These are phyloP conservation scores for Mythimna impura DNA, from an alignment of 2,888 invertebrate genomes.

Conservation along the genomic window DNA sequence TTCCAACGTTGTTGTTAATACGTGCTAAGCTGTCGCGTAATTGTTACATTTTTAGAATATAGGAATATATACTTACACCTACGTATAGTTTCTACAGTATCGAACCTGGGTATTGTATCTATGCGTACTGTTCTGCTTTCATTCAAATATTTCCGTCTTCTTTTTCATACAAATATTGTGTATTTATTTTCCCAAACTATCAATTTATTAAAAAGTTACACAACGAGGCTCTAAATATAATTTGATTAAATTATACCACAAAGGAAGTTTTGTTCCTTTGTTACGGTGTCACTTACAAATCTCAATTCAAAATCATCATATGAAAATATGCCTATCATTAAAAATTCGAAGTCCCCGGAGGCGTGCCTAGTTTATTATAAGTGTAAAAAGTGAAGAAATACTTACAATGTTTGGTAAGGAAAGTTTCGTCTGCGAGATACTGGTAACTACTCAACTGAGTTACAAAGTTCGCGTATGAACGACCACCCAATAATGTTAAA, in stretches of 20 bases:
- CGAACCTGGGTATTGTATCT: not conserved
- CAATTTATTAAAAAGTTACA: not conserved
- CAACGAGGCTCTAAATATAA: not conserved
- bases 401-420: slow-evolving; percentile 65
- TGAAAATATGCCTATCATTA: slow-evolving; percentile 11
- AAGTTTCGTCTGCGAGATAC: slow-evolving; percentile 62
- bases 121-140: not conserved
- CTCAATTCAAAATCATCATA: slow-evolving; percentile 1
- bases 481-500: slow-evolving; percentile 59
- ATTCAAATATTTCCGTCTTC: not conserved
- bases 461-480: slow-evolving; percentile 63
- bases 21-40: slow-evolving; percentile 19
- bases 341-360: not conserved
- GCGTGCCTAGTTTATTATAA: slow-evolving; percentile 28
- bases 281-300: slow-evolving; percentile 15
- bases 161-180: not conserved
- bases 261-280: not conserved
- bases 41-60: not conserved
- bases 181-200: not conserved
- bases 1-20: slow-evolving; percentile 52
- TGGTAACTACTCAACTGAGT: slow-evolving; percentile 62
- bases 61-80: no score
- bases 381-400: slow-evolving; percentile 40
- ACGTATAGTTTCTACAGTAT: no score
- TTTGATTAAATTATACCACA: not conserved